phyloP scores from a whole-genome alignment of 2,797 vertebrate species.

The Gouania willdenowi region DNA sequence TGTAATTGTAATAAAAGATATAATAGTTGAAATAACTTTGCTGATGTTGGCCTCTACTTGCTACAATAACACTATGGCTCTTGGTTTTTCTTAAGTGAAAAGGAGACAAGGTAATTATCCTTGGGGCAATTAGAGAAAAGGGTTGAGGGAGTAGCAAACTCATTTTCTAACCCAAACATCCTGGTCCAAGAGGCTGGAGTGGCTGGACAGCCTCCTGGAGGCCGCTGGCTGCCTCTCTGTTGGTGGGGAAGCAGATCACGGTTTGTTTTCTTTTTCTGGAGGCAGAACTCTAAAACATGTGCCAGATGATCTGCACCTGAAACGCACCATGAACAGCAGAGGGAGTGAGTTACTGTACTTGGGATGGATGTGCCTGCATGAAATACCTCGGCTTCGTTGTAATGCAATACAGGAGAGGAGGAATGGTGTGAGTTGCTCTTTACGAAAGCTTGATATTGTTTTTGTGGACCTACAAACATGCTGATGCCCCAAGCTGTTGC shows the following conservation, averaged over 20 bases:
- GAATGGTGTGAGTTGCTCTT: slow-evolving; percentile 8
- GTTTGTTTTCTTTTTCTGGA: slow-evolving; percentile 74
- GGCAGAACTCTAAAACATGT: slow-evolving; percentile 63
- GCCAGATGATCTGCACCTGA: slow-evolving; percentile 78
- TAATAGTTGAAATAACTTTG: slow-evolving; percentile 28
- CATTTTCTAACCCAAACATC: slow-evolving; percentile 83
- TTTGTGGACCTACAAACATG: slow-evolving; percentile 37
- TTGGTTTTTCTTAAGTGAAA: slow-evolving; percentile 67
- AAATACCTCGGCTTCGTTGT: slow-evolving; percentile 41
- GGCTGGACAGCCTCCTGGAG: slow-evolving; percentile 62
- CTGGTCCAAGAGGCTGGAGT: slow-evolving; percentile 70
- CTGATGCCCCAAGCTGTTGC: slow-evolving; percentile 22
- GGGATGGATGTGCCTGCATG: slow-evolving; percentile 9
- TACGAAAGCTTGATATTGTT: slow-evolving; percentile 23
- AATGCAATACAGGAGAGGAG: slow-evolving; percentile 2
- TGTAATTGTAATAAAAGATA: slow-evolving; percentile 49
- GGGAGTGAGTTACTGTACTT: slow-evolving; percentile 52
- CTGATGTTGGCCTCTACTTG: slow-evolving; percentile 30
- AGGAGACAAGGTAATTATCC: slow-evolving; percentile 76
- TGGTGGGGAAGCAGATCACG: slow-evolving; percentile 62
- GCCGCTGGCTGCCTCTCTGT: slow-evolving; percentile 53
- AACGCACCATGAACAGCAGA: slow-evolving; percentile 45
- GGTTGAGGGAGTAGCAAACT: slow-evolving; percentile 70
- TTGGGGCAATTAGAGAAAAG: slow-evolving; percentile 73
- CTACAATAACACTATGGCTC: slow-evolving; percentile 53